Evolutionary conservation across 2,797 vertebrate species (phyloP), one percentile per base, ranked within the genome.

Genomic region (Cirrhinus molitorella): DNA sequence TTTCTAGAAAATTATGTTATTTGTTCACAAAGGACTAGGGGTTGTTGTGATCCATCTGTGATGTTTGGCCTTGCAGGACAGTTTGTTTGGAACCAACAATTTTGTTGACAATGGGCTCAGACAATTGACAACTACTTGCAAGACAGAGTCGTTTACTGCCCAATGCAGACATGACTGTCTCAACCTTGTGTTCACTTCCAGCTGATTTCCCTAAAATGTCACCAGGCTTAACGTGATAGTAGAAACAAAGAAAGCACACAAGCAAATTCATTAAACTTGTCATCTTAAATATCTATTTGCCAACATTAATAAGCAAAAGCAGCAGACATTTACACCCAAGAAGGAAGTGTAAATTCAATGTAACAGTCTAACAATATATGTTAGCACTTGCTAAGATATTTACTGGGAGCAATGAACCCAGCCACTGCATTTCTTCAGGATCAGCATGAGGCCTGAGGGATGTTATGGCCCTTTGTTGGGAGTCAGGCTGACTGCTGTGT

Each of bases 401-500:
- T 37, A 23, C 71, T 19, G 3, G 31, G 72, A 55, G 21, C 12
- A 74, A 37, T 37, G 21, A 55, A 23, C 72, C 12, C 31, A 55
- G 72, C 21, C 31, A 23, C 49, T 55, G 72, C 21, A 37, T 55
- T 55, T 37, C 31, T 55, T 37, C 21, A 55, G 12, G 13, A 55
- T n/a, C 72, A 40, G 51, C 13, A 21, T 74, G 49, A 74, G 12
- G 19, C 31, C 55, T 51, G 25, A n/a, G 11, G 43, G 23, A 63
- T 63, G 57, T 77, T 47, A 25, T 47, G 6, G 75, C 11, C n/a
- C n/a, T 45, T 76, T 77, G 57, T 47, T 21, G 17, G 37, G 25
- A 77, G 75, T 59, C 23, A 47, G 17, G 14, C 23, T 47, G 55
- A 77, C 55, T 43, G 55, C 74, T 61, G 55, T 16, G 75, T 63